Conservation (phyloP, 2,888 invertebrate genomes). For the Stomorhina lunata region DNA sequence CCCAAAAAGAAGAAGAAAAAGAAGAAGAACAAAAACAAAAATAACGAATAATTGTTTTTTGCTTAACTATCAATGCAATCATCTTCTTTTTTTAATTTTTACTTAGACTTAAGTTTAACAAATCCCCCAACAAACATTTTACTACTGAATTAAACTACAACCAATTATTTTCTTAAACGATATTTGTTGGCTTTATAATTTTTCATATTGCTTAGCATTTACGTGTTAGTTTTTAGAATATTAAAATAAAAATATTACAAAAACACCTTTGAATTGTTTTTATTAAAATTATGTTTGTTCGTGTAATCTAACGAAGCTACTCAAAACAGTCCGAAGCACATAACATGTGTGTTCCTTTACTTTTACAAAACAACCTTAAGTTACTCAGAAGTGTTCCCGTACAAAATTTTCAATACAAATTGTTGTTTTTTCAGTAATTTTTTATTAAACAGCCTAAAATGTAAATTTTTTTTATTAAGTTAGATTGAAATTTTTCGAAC, state of each 20-base stretch:
- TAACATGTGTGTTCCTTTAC: too few relatives aligned
- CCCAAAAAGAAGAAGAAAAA: conserved; percentile 80
- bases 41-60: conserved; percentile 61
- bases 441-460: too few relatives aligned
- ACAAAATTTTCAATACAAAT: too few relatives aligned
- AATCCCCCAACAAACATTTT: conserved; percentile 16
- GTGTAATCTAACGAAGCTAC: too few relatives aligned
- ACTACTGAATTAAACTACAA: conserved; percentile 12
- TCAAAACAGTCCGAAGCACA: too few relatives aligned
- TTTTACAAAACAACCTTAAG: too few relatives aligned
- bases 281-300: neutral
- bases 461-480: too few relatives aligned
- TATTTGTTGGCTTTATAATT: conserved; percentile 37
- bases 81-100: conserved; percentile 52
- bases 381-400: too few relatives aligned
- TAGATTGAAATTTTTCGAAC: too few relatives aligned
- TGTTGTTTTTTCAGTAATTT: too few relatives aligned
- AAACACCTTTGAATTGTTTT: neutral
- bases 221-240: conserved; percentile 36
- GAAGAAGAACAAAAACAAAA: conserved; percentile 78
- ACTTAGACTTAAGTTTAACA: conserved; percentile 56
- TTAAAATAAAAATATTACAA: conserved; percentile 25
- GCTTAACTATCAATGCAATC: conserved; percentile 55
- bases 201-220: conserved; percentile 38
- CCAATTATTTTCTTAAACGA: neutral